Base-by-base conservation (phyloP, 2,113 vertebrate species). In the Sinocyclocheilus rhinocerous region DNA sequence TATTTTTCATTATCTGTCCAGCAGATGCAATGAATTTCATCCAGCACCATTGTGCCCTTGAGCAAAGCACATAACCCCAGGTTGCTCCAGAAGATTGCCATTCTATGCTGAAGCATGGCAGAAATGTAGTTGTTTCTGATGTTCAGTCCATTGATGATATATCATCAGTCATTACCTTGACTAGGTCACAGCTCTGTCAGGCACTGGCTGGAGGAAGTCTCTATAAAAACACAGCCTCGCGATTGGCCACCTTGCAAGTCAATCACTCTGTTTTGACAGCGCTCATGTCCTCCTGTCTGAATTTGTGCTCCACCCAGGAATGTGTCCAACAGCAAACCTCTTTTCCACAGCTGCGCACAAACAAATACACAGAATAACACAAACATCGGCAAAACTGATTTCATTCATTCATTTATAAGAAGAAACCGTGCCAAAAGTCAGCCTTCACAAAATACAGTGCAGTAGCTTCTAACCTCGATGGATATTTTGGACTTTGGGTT, bases 161-260 rank as follows among this genome's bases (percentile, higher is more conserved):
- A 48, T 48, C 16, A 9, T 55, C 7, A 26, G 45, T 9, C 75
- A 55, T 77, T 77, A 20, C 48, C 76, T 29, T 42, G 36, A 42
- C 3, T 55, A 8, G 5, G 76, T 94, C 91, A 96, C 70, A 96
- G 89, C 73, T 96, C 93, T 9, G 92, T 94, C 82, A 96, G 92
- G 81, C 93, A 92, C 69, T 89, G 48, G 72, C 95, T 96, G 88
- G 95, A 94, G 2, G 95, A 95, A 0, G 93, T 95, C 83, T 96
- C 95, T 0, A 95, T 82, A 26, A 93, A 91, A 88, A 96, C 8
- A 45, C 89, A 90, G 3, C 93, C 91, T 3, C 83, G 82, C 33
- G 83, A 87, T 1, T n/a, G 90, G 33, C 92, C 87, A 0, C 92
- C 87, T n/a, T 87, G 92, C 4, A 96, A 88, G 22, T 94, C 94